phyloP scores from a whole-genome alignment of 2,113 vertebrate genomes.

The Saimiri boliviensis region DNA sequence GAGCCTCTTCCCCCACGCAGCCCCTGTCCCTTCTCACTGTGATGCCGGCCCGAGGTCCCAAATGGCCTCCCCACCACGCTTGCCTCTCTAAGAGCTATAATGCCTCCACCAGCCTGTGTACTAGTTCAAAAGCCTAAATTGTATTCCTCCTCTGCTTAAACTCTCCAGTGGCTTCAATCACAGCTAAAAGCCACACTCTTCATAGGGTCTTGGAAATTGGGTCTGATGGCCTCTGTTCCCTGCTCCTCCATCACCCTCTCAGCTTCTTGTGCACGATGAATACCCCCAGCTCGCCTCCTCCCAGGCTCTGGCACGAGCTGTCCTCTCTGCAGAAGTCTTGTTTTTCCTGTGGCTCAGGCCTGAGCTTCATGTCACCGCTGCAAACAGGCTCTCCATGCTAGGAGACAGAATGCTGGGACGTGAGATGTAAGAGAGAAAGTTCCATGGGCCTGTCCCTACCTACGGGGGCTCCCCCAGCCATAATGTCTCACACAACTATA shows the following conservation, averaged over 20 bases:
- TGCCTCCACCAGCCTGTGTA: not conserved
- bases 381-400: not conserved
- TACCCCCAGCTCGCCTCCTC: too few relatives aligned
- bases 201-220: rapidly evolving
- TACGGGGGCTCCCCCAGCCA: too few relatives aligned
- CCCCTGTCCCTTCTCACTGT: not conserved
- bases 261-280: not conserved
- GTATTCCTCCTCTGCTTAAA: not conserved
- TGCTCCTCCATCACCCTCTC: rapidly evolving
- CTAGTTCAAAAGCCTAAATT: not conserved
- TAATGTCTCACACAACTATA: not conserved
- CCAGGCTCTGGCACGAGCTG: not conserved
- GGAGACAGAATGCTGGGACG: not conserved
- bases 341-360: not conserved
- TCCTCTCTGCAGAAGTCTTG: not conserved
- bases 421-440: rapidly evolving
- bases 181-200: not conserved
- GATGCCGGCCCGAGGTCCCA: not conserved
- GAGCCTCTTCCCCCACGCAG: too few relatives aligned
- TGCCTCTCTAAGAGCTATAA: rapidly evolving
- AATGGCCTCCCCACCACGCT: not conserved
- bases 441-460: too few relatives aligned
- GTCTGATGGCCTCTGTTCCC: not conserved
- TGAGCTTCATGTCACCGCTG: not conserved
- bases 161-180: not conserved